Evolutionary conservation across 2,888 invertebrate species (phyloP).

Genomic region (Pteria penguin): DNA sequence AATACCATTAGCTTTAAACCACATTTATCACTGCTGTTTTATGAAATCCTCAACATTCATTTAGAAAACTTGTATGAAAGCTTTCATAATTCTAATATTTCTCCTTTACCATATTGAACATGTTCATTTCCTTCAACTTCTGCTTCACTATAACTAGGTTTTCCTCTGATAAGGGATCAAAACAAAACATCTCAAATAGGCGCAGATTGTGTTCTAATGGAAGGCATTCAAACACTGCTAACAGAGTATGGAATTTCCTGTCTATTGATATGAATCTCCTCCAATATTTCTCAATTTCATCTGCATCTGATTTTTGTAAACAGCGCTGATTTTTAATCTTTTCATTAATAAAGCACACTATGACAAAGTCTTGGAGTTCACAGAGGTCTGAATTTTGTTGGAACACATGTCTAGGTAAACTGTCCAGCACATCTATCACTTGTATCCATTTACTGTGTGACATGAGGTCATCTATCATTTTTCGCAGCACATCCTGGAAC

Average conservation of each 20-base stretch:
- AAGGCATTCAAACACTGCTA: constrained; percentile 63
- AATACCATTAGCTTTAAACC: too few relatives aligned
- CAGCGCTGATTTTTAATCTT: constrained; percentile 16
- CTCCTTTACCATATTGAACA: constrained; percentile 71
- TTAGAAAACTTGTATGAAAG: too few relatives aligned
- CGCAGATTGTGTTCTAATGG: constrained; percentile 69
- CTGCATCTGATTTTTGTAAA: constrained; percentile 40
- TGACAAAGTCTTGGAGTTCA: constrained; percentile 68
- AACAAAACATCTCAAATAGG: constrained; percentile 68
- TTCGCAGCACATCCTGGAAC: constrained; percentile 62
- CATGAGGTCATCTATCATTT: constrained; percentile 63
- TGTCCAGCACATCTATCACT: constrained; percentile 62
- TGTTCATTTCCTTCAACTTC: constrained; percentile 62
- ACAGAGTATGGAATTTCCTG: constrained; percentile 62
- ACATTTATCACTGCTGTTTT: too few relatives aligned
- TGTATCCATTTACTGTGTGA: constrained; percentile 66
- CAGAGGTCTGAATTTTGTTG: constrained; percentile 57
- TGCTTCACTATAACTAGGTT: constrained; percentile 45
- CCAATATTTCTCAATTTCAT: constrained; percentile 52
- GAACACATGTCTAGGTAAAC: constrained; percentile 64
- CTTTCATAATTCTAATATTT: too few relatives aligned
- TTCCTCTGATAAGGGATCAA: constrained; percentile 38
- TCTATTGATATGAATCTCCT: constrained; percentile 58
- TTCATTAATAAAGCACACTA: constrained; percentile 60
- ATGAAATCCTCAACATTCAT: too few relatives aligned